Conservation (phyloP, 1,140 invertebrate species). For the Euwallacea similis region DNA sequence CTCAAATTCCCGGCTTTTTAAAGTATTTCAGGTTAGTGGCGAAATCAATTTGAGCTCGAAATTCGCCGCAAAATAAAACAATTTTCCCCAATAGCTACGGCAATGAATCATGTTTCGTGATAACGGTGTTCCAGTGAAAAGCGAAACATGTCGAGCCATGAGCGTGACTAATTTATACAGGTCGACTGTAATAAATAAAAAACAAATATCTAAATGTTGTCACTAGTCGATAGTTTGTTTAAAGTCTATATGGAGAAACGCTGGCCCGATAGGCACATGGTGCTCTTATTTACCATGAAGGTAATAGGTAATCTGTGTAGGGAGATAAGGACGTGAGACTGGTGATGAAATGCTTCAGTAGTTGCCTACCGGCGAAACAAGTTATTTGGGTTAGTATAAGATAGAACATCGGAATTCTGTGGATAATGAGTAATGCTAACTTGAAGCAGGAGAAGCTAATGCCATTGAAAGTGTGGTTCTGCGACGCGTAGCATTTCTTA, state of each 20-base stretch:
- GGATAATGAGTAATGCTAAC: too few species aligned
- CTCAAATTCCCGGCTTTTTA: too few species aligned
- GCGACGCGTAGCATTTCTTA: too few species aligned
- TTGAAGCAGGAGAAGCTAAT: too few species aligned
- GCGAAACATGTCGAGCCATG: constrained; percentile 19
- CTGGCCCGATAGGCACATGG: constrained; percentile 1
- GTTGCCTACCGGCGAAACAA: too few species aligned
- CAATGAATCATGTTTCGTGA: constrained; percentile 33
- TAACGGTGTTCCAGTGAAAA: constrained; percentile 24
- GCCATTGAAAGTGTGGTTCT: too few species aligned
- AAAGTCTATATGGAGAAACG: background rate
- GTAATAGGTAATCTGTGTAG: background rate
- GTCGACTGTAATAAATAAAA: constrained; percentile 26
- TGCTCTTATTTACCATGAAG: background rate
- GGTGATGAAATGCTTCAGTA: too few species aligned
- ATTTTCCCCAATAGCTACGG: background rate
- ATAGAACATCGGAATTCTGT: too few species aligned
- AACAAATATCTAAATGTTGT: constrained; percentile 16
- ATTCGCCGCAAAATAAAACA: background rate
- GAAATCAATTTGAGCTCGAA: too few species aligned
- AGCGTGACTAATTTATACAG: constrained; percentile 31
- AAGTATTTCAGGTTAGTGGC: too few species aligned
- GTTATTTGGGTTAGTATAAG: too few species aligned
- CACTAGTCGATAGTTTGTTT: constrained; percentile 1
- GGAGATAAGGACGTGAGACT: background rate